Base-by-base conservation (phyloP, 1,140 invertebrate genomes). In the Euglossa dilemma region DNA sequence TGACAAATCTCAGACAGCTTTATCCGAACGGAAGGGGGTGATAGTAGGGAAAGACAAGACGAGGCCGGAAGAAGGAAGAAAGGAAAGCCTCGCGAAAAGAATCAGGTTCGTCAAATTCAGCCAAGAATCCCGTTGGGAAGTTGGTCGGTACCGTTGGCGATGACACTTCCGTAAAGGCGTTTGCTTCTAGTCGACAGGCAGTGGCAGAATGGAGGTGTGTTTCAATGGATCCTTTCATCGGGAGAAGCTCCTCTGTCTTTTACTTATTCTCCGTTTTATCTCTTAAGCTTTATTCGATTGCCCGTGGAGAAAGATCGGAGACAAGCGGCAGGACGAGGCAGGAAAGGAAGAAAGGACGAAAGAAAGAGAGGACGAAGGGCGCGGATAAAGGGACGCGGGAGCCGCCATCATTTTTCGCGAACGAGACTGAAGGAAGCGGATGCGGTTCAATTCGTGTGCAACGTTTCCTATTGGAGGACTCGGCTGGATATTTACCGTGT, bases 251-350 rank as follows among this genome's bases (percentile, higher is more conserved):
- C 25, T 57, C 82, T 77, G 61, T 80, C 71, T 87, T 69, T 63
- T 73, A 75, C 70, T 86, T 86, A 87, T 87, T 72, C 71, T 43
- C 71, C 71, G 64, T 80, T 87, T 87, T 87, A 87, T 87, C 85
- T 81, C 61, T 77, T 67, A 83, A 86, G 76, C 73, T 87, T 74
- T 80, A 80, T 85, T 87, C 84, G 85, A 87, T 88, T 85, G 77
- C 76, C 63, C 36, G 54, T 43, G 56, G 82, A 61, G 57, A 66
- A 69, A 71, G 57, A 77, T 54, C 54, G 69, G 43, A 72, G 23
- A n/a, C 67, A 61, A 71, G 23, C 16, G 6, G 11, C 28, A 23
- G 0, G 36, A n/a, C 50, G 5, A 36, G 6, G 3, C 18, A 12
- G 50, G 23, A 20, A 12, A 25, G 0, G 4, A 28, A 63, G 28